These are phyloP conservation scores for Brachionus plicatilis DNA, from an alignment of 1,140 invertebrate species.

Conservation along the genomic window DNA sequence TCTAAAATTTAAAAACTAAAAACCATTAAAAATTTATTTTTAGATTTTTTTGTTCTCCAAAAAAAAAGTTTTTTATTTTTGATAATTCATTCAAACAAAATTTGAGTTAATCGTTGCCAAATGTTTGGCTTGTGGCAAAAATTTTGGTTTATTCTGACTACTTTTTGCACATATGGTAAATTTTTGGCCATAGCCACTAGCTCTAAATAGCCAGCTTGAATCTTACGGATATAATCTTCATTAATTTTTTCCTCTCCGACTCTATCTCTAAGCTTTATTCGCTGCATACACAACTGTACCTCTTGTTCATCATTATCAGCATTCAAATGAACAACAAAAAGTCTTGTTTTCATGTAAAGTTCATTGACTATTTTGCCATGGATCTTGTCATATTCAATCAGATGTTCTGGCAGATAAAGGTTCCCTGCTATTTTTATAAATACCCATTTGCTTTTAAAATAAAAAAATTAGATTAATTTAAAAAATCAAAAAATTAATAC, in stretches of 20 bases:
- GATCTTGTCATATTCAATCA: not conserved
- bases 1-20: too few relatives aligned
- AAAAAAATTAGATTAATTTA: not conserved
- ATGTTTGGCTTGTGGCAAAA: slow-evolving; percentile 11
- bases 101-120: not conserved
- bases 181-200: not conserved
- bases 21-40: too few relatives aligned
- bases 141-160: not conserved
- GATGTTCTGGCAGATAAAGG: not conserved
- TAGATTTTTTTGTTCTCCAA: not conserved
- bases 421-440: not conserved
- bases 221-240: not conserved
- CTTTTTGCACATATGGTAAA: not conserved
- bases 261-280: not conserved
- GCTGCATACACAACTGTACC: not conserved
- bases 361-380: not conserved
- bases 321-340: slow-evolving; percentile 8
- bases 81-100: not conserved
- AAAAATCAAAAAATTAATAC: not conserved
- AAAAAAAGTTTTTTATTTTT: not conserved
- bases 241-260: not conserved
- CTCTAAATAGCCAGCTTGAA: not conserved
- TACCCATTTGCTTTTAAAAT: not conserved
- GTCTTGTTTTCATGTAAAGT: not conserved
- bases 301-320: not conserved